A percentile compares a stretch with the other conserved stretches of the same genome.
These are phyloP conservation scores for Calcarius ornatus DNA, from an alignment of 2,113 vertebrate species.

Conservation along the genomic window DNA sequence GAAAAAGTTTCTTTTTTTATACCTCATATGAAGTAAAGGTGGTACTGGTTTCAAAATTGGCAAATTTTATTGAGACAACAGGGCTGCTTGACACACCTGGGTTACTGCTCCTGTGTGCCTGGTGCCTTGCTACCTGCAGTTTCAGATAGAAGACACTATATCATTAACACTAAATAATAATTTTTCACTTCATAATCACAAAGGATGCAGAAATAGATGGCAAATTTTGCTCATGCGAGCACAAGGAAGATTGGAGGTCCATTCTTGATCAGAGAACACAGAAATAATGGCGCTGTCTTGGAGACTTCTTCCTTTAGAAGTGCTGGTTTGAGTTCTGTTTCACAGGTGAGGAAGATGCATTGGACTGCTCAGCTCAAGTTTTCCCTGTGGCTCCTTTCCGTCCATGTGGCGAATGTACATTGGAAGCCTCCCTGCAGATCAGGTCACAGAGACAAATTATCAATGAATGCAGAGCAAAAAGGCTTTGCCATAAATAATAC, in stretches of 20 bases:
- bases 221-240: not conserved
- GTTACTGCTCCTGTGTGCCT: not conserved
- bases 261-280: not conserved
- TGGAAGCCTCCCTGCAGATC: not conserved
- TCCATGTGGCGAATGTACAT: not conserved
- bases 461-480: not conserved
- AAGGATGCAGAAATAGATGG: not conserved
- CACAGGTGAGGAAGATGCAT: not conserved
- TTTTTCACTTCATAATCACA: not conserved
- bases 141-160: not conserved
- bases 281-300: not conserved
- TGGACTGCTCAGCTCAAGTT: not conserved
- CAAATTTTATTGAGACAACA: not conserved
- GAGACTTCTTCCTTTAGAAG: not conserved
- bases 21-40: accelerated
- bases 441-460: not conserved
- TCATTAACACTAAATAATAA: not conserved
- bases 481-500: not conserved
- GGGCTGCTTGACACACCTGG: not conserved
- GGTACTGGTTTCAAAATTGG: not conserved
- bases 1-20: not conserved
- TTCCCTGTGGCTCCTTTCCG: not conserved
- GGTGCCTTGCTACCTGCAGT: not conserved
- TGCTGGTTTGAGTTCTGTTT: not conserved
- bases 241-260: not conserved